These are phyloP conservation scores for Atrichornis clamosus DNA, from an alignment of 2,113 vertebrate species.

Conservation along the genomic window DNA sequence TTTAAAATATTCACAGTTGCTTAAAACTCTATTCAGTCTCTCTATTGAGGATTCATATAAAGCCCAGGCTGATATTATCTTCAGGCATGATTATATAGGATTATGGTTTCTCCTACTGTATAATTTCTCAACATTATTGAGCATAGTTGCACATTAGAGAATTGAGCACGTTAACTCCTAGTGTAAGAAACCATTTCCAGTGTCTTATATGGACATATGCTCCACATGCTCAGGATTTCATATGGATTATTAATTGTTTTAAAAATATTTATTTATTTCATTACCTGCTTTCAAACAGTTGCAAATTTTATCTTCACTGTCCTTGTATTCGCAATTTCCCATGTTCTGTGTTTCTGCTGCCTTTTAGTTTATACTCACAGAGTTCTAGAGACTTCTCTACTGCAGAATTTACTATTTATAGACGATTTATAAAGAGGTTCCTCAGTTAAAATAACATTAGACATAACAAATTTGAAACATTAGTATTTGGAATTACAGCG, in stretches of 20 bases:
- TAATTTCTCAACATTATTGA: not conserved
- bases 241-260: not conserved
- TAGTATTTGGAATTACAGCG: not conserved
- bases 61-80: accelerated
- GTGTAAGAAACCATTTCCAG: not conserved
- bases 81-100: not conserved
- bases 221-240: not conserved
- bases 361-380: not conserved
- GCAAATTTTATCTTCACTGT: not conserved
- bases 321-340: not conserved
- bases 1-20: not conserved
- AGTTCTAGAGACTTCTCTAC: not conserved
- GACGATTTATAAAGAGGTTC: not conserved
- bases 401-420: not conserved
- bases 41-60: not conserved
- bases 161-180: not conserved
- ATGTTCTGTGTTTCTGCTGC: not conserved
- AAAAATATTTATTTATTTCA: not conserved
- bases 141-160: too few species aligned
- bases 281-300: not conserved
- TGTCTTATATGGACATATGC: not conserved
- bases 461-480: not conserved
- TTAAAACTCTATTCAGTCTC: not conserved
- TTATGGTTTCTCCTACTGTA: not conserved
- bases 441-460: not conserved